Base-by-base conservation (phyloP, 2,888 invertebrate species). In the Diplazon laetatorius region DNA sequence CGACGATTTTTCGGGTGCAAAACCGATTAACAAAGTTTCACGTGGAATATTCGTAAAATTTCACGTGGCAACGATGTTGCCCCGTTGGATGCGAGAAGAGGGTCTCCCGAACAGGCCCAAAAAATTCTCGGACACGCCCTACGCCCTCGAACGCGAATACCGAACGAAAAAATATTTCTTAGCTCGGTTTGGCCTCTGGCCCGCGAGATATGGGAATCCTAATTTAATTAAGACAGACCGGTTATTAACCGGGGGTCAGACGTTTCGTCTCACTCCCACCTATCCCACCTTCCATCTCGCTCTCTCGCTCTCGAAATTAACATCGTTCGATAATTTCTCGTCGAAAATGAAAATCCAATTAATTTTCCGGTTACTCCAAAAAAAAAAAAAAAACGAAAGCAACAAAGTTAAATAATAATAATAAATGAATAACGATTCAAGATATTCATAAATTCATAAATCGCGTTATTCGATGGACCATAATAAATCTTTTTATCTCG, bases 171-270 rank as follows among this genome's bases (percentile, higher is more conserved):
- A 30, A 66, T 50, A n/a, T n/a, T n/a, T 20, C 10, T n/a, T n/a
- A 52, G 66, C 30, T 0, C 25, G n/a, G 16, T 14, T 25, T 14
- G 18, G 18, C 44, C 39, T 48, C n/a, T 63, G 48, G 8, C 30
- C 62, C 50, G n/a, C 46, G 50, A 65, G 37, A 78, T 69, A 66
- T 83, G 83, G 82, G 87, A 90, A 88, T 90, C 87, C 87, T 90
- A 90, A 90, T 90, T 89, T 87, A 90, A 90, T 90, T 90, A 90
- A 86, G 86, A 88, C 82, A 82, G 83, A 86, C 84, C 86, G 85
- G 85, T 87, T 87, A 85, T 87, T 86, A 86, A 78, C 78, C 74
- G 60, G 70, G 65, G 72, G 82, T 72, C 76, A 48, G 65, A n/a
- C 50, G 46, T 71, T 74, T 70, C 63, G 48, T 30, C 44, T 69